Conservation (phyloP, 2,113 vertebrate species). For the Ovis canadensis region DNA sequence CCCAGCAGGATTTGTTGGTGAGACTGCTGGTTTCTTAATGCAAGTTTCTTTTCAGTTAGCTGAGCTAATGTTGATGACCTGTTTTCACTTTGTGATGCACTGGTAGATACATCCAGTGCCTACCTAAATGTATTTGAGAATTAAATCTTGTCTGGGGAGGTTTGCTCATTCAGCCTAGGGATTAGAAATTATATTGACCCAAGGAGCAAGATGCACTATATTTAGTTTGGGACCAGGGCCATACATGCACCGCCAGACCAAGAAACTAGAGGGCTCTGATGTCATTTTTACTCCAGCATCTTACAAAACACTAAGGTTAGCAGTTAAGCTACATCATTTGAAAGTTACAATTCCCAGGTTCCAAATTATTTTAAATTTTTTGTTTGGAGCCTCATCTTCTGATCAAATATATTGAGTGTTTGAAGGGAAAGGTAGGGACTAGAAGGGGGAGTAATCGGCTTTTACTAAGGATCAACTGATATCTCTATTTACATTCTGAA, state of each 20-base stretch:
- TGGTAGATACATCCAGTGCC: conserved; percentile 30
- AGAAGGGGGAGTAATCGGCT: neutral
- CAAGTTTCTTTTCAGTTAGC: conserved; percentile 49
- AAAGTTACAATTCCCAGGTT: conserved; percentile 1
- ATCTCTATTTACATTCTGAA: neutral
- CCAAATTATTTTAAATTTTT: conserved; percentile 30
- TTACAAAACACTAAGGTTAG: conserved; percentile 34
- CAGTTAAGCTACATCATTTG: neutral
- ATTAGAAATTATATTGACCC: conserved; percentile 64
- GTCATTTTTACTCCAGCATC: neutral
- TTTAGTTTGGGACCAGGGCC: conserved; percentile 54
- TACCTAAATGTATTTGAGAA: conserved; percentile 66
- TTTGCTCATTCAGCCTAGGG: conserved; percentile 48
- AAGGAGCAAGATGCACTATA: conserved; percentile 58
- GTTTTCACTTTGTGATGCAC: conserved; percentile 34
- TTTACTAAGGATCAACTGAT: neutral
- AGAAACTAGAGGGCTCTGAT: neutral
- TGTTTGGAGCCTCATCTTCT: neutral
- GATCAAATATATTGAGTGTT: neutral
- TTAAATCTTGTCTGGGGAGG: conserved; percentile 59
- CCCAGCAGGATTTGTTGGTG: conserved; percentile 58
- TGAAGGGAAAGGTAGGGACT: neutral
- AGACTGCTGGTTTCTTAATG: conserved; percentile 58
- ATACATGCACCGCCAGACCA: conserved; percentile 34
- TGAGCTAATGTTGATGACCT: conserved; percentile 47